These are phyloP conservation scores for Drosophila trapezifrons DNA, from an alignment of 1,140 invertebrate genomes.

Conservation along the genomic window DNA sequence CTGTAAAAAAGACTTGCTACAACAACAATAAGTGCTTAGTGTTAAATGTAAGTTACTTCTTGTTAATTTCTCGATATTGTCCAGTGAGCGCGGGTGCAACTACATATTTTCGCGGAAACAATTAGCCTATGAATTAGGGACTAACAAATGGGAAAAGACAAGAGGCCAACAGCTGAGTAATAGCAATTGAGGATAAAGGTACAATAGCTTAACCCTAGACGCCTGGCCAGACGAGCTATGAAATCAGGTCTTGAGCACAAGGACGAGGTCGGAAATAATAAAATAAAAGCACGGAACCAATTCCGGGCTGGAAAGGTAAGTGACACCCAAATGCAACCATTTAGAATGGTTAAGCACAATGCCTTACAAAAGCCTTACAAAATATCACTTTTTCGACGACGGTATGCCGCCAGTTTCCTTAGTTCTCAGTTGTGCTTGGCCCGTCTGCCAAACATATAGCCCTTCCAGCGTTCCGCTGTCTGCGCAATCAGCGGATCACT, in stretches of 20 bases:
- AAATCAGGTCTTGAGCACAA: constrained; percentile 42
- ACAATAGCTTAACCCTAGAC: constrained; percentile 57
- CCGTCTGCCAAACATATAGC: constrained; percentile 97
- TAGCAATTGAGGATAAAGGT: constrained; percentile 62
- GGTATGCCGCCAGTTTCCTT: constrained; percentile 61
- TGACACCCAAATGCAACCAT: constrained; percentile 55
- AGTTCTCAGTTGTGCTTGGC: constrained; percentile 91
- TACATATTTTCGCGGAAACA: constrained; percentile 45
- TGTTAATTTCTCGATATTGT: constrained; percentile 57
- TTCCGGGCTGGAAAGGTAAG: constrained; percentile 14
- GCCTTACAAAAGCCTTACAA: constrained; percentile 37
- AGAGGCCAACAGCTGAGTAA: constrained; percentile 34
- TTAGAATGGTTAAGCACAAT: constrained; percentile 57
- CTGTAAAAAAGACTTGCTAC: constrained; percentile 58
- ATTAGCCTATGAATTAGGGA: constrained; percentile 48
- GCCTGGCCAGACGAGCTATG: constrained; percentile 1
- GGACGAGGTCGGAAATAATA: constrained; percentile 24
- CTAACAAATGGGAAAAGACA: constrained; percentile 49
- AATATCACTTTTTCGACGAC: constrained; percentile 55
- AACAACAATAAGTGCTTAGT: constrained; percentile 42
- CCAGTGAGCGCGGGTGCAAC: constrained; percentile 66
- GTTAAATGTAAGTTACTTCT: constrained; percentile 22
- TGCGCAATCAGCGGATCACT: constrained; percentile 92
- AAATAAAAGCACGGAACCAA: constrained; percentile 13
- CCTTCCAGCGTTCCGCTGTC: constrained; percentile 96